Evolutionary conservation across 1,140 invertebrate genomes (phyloP), one percentile per base, ranked within the genome.

Genomic region (Sycophaga agraensis): DNA sequence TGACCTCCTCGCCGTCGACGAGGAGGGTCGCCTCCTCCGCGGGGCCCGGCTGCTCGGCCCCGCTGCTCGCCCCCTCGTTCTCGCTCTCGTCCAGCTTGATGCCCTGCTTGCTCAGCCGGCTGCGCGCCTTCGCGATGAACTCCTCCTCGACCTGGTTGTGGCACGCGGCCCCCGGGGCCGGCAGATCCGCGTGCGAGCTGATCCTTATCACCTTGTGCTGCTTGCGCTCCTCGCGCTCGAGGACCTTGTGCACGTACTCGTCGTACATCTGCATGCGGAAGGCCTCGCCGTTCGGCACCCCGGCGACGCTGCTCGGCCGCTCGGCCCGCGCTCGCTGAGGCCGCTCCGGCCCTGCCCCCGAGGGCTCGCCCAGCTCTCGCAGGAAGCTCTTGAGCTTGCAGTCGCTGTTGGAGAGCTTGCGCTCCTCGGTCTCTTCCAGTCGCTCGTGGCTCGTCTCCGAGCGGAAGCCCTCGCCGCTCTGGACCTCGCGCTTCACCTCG

Each of bases 181-280:
- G 55, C 0, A 75, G 68, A 17, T 78, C 73, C 5, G 72, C 26
- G 39, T 64, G 72, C 3, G 82, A 67, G 26, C 74, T 84, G 48
- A 93, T 86, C 79, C 91, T 91, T 16, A 93, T 88, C 14, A 92
- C 83, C 75, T 90, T 91, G 26, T 89, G 85, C 46, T 89, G 85
- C 54, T 88, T 89, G 26, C 91, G 82, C 70, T 92, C 86, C 65
- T 89, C 86, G n/a, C 90, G 83, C 75, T 91, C 89, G 1, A 87
- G 83, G 50, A 93, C 86, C 79, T 91, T 88, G 68, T 84, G 81
- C 72, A 91, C 85, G 75, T 91, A 93, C 75, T 93, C 91, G 61
- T 89, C 84, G 71, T 90, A 92, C 90, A 93, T 92, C 72, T 86
- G 83, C 62, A 88, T 85, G 8, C 89, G 83, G 70, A 91, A 86